These are phyloP conservation scores for Orthosia cruda DNA, from an alignment of 2,888 invertebrate genomes.

Conservation along the genomic window DNA sequence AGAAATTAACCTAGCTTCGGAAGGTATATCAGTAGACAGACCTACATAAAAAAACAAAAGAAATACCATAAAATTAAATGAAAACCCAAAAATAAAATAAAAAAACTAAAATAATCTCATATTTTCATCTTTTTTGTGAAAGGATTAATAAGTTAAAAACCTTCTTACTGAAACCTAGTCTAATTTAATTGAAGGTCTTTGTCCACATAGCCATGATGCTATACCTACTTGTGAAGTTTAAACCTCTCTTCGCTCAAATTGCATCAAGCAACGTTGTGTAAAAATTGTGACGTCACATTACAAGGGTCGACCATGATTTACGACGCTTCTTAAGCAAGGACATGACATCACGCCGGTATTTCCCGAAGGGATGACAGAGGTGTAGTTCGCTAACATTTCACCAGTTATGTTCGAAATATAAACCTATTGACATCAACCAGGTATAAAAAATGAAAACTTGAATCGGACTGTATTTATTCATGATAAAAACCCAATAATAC, in stretches of 20 bases:
- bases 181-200: slow-evolving; percentile 20
- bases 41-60: not conserved
- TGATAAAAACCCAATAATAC: no score
- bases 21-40: not conserved
- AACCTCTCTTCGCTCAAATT: not conserved
- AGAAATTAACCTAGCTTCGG: not conserved
- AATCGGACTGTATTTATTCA: no score
- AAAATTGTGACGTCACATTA: slow-evolving; percentile 57
- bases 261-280: slow-evolving; percentile 20
- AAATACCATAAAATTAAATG: not conserved
- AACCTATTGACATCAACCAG: no score
- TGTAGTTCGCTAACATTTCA: not conserved
- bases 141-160: not conserved
- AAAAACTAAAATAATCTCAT: not conserved
- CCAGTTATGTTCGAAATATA: no score
- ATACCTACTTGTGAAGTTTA: not conserved
- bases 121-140: not conserved
- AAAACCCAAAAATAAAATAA: not conserved
- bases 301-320: slow-evolving; percentile 64
- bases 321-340: slow-evolving; percentile 32
- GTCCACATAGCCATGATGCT: not conserved
- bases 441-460: no score
- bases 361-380: not conserved
- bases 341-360: not conserved
- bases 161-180: not conserved